phyloP scores from a whole-genome alignment of 2,888 invertebrate species.

The Sminthurinus aureus region DNA sequence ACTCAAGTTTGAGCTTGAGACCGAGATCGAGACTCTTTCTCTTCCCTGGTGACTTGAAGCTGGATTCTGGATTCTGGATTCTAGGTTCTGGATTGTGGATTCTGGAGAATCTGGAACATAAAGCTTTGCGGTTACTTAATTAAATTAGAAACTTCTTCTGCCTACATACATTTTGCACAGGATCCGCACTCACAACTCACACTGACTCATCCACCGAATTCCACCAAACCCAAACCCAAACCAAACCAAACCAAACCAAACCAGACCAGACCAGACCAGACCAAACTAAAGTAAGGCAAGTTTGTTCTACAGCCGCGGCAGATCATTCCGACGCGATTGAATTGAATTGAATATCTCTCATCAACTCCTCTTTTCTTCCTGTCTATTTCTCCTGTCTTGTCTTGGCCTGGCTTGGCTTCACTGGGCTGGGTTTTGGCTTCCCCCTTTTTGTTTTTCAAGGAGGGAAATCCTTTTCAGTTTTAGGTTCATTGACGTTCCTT shows the following conservation, averaged over 20 bases:
- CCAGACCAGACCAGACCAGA: too few species aligned
- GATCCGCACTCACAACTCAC: too few species aligned
- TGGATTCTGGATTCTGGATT: not conserved
- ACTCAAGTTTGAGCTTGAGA: too few species aligned
- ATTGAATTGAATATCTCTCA: slow-evolving; percentile 2
- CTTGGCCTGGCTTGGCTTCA: not conserved
- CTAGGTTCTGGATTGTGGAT: not conserved
- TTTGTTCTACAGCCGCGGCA: not conserved
- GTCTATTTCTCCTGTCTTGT: not conserved
- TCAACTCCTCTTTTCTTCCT: not conserved
- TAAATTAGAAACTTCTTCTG: slow-evolving; percentile 34
- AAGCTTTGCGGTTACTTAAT: slow-evolving; percentile 34
- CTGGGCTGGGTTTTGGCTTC: too few species aligned
- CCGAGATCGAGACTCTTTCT: not conserved
- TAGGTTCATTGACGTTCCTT: too few species aligned
- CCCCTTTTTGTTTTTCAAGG: too few species aligned
- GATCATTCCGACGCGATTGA: not conserved
- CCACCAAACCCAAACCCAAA: not conserved
- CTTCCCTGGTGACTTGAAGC: not conserved
- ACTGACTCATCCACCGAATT: too few species aligned
- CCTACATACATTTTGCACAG: not conserved
- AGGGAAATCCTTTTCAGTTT: too few species aligned
- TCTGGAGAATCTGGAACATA: not conserved
- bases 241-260: not conserved
- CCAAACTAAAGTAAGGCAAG: too few species aligned